Percentiles rank a stretch among this genome's conserved stretches.
These are phyloP conservation scores for Zaprionus capensis DNA, from an alignment of 1,140 invertebrate species.

Conservation along the genomic window DNA sequence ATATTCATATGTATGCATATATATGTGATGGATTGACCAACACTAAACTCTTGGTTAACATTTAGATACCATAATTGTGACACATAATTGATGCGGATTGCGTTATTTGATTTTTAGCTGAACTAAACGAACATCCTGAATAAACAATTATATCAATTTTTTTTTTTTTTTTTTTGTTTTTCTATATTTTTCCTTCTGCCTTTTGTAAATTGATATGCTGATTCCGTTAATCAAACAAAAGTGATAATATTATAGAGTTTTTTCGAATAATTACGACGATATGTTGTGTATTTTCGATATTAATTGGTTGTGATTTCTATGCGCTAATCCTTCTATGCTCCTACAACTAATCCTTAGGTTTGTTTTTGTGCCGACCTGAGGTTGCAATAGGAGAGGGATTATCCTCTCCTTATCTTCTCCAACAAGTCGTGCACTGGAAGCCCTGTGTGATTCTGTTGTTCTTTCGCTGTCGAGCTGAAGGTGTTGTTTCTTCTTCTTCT, in stretches of 20 bases:
- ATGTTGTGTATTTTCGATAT: slow-evolving; percentile 83
- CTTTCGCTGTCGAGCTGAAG: slow-evolving; percentile 30
- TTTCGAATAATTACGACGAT: slow-evolving; percentile 64
- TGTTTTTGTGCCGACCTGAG: slow-evolving; percentile 29
- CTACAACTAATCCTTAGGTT: slow-evolving; percentile 62
- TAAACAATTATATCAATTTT: slow-evolving; percentile 46
- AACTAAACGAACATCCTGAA: slow-evolving; percentile 43
- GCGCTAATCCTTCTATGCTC: slow-evolving; percentile 35
- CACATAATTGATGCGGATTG: slow-evolving; percentile 72
- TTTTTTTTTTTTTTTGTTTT: neutral
- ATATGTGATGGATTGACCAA: slow-evolving; percentile 64
- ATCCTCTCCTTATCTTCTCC: neutral
- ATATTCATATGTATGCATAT: slow-evolving; percentile 42
- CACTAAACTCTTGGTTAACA: slow-evolving; percentile 81
- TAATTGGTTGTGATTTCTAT: slow-evolving; percentile 66
- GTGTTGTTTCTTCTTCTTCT: slow-evolving; percentile 35
- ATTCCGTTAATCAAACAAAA: slow-evolving; percentile 77
- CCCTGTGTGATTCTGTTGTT: slow-evolving; percentile 81
- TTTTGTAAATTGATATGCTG: slow-evolving; percentile 83
- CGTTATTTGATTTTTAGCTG: slow-evolving; percentile 44
- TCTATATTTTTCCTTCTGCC: slow-evolving; percentile 59
- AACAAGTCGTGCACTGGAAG: slow-evolving; percentile 69
- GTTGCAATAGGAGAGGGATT: neutral
- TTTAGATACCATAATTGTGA: slow-evolving; percentile 62
- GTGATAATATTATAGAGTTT: slow-evolving; percentile 31